Percentiles rank a stretch among this genome's conserved stretches.
Conservation (phyloP, 2,797 vertebrate genomes). For the Sebastes wilsoni region DNA sequence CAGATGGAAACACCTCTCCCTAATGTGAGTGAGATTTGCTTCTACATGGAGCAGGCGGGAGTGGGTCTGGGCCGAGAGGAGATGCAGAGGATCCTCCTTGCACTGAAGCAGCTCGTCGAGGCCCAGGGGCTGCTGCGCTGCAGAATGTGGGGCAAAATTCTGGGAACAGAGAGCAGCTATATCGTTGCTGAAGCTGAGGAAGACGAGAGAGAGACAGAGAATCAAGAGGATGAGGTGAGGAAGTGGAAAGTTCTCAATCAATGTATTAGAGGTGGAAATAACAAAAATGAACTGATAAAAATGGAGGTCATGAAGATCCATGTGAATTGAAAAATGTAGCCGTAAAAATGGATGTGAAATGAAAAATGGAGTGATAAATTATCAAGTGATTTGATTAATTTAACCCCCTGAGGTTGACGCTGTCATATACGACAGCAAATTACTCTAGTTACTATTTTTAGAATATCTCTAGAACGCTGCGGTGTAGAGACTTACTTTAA, state of each 20-base stretch:
- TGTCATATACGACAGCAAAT: too few relatives aligned
- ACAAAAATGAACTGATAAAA: too few relatives aligned
- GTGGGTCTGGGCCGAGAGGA: conserved; percentile 89
- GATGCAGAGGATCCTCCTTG: conserved; percentile 88
- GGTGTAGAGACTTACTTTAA: too few relatives aligned
- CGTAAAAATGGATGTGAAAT: too few relatives aligned
- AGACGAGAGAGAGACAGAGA: conserved; percentile 80
- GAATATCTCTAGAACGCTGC: too few relatives aligned
- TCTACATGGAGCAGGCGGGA: conserved; percentile 92
- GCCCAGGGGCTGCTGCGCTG: conserved; percentile 84
- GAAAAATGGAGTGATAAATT: too few relatives aligned
- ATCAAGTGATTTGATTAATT: too few relatives aligned
- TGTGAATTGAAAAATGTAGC: too few relatives aligned
- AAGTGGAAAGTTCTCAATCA: background rate
- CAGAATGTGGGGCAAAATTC: conserved; percentile 94
- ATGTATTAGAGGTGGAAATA: background rate
- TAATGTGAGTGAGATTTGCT: conserved; percentile 88
- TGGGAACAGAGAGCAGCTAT: conserved; percentile 89
- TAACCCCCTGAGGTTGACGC: too few relatives aligned
- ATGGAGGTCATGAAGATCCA: too few relatives aligned
- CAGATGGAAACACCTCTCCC: conserved; percentile 84
- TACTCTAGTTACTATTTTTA: too few relatives aligned
- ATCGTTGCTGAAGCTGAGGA: conserved; percentile 89
- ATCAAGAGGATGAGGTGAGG: conserved; percentile 54
- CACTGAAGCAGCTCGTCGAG: conserved; percentile 88